Evolutionary conservation across 2,113 vertebrate species (phyloP), one percentile per base, ranked within the genome.

Genomic region (Lepisosteus osseus): DNA sequence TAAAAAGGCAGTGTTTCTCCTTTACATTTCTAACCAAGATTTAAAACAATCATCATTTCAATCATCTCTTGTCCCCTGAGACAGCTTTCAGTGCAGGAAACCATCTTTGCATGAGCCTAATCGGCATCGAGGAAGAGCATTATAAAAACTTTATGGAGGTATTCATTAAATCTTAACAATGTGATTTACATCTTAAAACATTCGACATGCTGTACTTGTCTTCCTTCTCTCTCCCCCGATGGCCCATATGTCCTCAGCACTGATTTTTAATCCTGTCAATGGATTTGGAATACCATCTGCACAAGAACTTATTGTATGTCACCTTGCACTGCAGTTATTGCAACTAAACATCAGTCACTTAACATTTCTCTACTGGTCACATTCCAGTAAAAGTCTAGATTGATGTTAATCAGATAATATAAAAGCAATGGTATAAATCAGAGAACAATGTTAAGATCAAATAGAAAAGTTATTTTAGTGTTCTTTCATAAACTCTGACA

Each of bases 131-230:
- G 69, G 72, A 71, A 75, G 67, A 68, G 65, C 14, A 70, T 77
- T 68, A 74, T 78, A 74, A 80, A 82, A 80, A 82, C 40, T 80
- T 71, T 69, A 83, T 78, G 68, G 81, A 67, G 67, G 61, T 76
- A 71, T 79, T 83, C 77, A 78, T 83, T 78, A 80, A 79, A 81
- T 80, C 74, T 76, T 82, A 77, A 78, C 59, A 64, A 73, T 7
- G 47, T 29, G n/a, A 66, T 78, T 70, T 42, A 72, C 62, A 56
- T 65, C 75, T 67, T 66, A 42, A 73, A 73, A 79, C 67, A 63
- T 72, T 78, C 74, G 13, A 51, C 61, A 47, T 62, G 6, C 64
- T 43, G 67, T 56, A 41, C 40, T 63, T 40, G 61, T 70, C 62
- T 54, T 14, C 54, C 55, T 13, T 13, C 51, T 1, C 11, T n/a